These are phyloP conservation scores for Tridacna gigas DNA, from an alignment of 2,888 invertebrate genomes.

Conservation along the genomic window DNA sequence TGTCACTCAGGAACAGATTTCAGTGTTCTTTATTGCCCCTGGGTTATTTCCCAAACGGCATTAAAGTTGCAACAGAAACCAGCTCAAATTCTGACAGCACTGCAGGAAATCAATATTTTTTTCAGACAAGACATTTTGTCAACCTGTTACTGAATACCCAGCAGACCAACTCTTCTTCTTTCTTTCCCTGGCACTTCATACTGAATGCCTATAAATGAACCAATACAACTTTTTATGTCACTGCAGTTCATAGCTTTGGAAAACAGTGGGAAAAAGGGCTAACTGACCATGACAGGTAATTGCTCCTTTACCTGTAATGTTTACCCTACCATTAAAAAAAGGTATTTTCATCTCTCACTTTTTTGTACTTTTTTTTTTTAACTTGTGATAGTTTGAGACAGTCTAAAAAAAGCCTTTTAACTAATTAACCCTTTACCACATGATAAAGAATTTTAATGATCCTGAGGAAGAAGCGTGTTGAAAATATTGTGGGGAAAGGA, in stretches of 20 bases:
- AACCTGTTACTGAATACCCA: not conserved
- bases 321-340: too few relatives aligned
- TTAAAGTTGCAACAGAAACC: slow-evolving; percentile 21
- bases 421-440: too few relatives aligned
- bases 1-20: not conserved
- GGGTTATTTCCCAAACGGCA: slow-evolving; percentile 3
- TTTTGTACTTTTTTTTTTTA: too few relatives aligned
- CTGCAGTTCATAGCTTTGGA: too few relatives aligned
- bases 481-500: not conserved
- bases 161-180: not conserved
- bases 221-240: too few relatives aligned
- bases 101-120: not conserved
- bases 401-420: too few relatives aligned
- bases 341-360: too few relatives aligned
- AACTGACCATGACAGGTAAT: too few relatives aligned
- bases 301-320: too few relatives aligned
- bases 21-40: not conserved
- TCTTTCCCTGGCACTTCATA: not conserved
- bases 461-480: not conserved
- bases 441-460: too few relatives aligned
- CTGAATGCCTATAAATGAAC: not conserved
- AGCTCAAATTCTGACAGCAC: slow-evolving; percentile 8
- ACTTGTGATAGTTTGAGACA: too few relatives aligned
- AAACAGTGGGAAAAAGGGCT: too few relatives aligned
- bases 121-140: slow-evolving; percentile 18